These are phyloP conservation scores for Phalacrocorax aristotelis DNA, from an alignment of 2,113 vertebrate species.

Conservation along the genomic window DNA sequence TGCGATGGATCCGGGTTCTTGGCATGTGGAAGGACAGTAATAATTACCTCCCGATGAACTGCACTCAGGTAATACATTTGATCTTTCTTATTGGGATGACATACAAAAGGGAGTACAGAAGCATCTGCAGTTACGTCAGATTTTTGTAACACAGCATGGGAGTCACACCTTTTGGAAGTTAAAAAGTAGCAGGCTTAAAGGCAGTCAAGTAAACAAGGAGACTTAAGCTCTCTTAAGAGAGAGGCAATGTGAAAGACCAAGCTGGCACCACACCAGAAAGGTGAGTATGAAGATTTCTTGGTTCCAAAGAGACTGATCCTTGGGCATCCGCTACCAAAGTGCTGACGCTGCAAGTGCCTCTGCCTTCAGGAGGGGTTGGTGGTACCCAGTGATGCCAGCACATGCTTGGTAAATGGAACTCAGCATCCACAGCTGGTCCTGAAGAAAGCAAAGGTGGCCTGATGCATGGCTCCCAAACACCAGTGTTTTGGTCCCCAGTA, in stretches of 20 bases:
- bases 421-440: not conserved
- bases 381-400: not conserved
- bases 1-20: rapidly evolving
- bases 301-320: not conserved
- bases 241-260: not conserved
- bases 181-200: not conserved
- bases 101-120: not conserved
- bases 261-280: not conserved
- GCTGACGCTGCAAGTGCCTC: not conserved
- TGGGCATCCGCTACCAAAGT: not conserved
- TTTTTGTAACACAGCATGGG: not conserved
- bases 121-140: not conserved
- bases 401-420: not conserved
- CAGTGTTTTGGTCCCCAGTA: not conserved
- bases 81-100: not conserved
- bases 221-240: not conserved
- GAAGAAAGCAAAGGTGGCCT: not conserved
- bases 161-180: not conserved
- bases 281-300: not conserved
- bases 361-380: not conserved
- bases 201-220: not conserved
- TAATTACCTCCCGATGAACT: not conserved
- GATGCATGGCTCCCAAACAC: too few relatives aligned
- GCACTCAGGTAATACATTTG: not conserved
- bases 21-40: rapidly evolving